Base-by-base conservation (phyloP, 2,797 vertebrate species). In the Melanotaenia pygmaea region DNA sequence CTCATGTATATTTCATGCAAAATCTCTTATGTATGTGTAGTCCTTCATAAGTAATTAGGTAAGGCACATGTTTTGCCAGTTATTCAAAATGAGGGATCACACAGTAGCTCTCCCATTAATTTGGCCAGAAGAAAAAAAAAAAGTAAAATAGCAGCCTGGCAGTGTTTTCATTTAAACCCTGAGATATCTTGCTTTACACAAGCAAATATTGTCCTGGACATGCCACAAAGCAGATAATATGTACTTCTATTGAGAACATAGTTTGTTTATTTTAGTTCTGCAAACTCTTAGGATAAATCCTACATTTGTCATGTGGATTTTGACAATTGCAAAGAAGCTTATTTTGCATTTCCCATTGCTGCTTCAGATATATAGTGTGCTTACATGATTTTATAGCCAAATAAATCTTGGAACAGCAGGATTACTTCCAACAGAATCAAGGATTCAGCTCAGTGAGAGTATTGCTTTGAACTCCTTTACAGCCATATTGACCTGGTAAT, bases 401-500 rank as follows among this genome's bases (percentile, higher is more conserved):
- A 87, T 91, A 89, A 91, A 91, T 88, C 82, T 50, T 68, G 56
- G 70, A 81, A 75, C 68, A 47, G 76, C 51, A 24, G 83, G 77
- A 82, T 85, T 79, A 80, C 77, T 84, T 85, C 82, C 81, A 87
- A 79, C 66, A 75, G 58, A 87, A 71, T 74, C 77, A 13, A 82
- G 84, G 82, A 81, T 87, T 89, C 75, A 81, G 75, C 79, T 79
- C 74, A 26, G 81, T 82, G 74, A 88, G 77, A 82, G 82, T 83
- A 78, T 78, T 82, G 84, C 86, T 81, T 87, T 77, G 70, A 87
- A 74, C 74, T 82, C 70, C 70, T 91, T 89, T 80, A 91, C 74
- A 70, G 76, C 81, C 72, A 61, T 84, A 91, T 92, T 88, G 88
- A 92, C 86, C 89, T 26, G 74, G 82, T 86, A 69, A 80, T 91